These are phyloP conservation scores for Holacanthella duospinosa DNA, from an alignment of 2,888 invertebrate species.

Conservation along the genomic window DNA sequence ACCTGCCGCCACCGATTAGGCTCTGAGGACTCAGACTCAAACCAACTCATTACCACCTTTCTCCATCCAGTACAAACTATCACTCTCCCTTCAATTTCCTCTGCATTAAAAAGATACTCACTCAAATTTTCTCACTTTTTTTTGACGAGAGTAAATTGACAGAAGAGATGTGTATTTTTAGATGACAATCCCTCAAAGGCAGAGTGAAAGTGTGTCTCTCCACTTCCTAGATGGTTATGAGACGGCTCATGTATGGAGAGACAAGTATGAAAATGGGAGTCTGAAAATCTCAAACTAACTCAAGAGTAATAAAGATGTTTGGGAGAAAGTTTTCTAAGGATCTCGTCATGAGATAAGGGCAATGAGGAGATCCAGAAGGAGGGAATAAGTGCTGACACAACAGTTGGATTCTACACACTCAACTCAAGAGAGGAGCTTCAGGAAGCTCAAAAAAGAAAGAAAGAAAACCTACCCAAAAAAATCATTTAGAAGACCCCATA, in stretches of 20 bases:
- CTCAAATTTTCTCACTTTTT: too few relatives aligned
- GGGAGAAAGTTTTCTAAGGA: neutral
- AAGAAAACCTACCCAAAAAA: too few relatives aligned
- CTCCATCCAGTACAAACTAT: neutral
- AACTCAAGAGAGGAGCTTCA: too few relatives aligned
- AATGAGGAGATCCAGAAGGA: neutral
- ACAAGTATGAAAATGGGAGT: neutral
- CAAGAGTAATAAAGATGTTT: neutral
- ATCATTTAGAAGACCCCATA: too few relatives aligned
- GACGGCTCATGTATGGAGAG: neutral
- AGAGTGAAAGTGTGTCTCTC: neutral
- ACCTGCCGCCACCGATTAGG: neutral
- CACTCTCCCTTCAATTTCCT: neutral
- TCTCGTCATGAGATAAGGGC: neutral
- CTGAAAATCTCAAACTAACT: neutral
- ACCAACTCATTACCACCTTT: neutral
- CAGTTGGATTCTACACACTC: slow-evolving; percentile 6
- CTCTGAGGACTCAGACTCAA: neutral
- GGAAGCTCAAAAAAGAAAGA: too few relatives aligned
- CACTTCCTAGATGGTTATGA: neutral
- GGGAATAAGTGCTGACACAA: slow-evolving; percentile 13
- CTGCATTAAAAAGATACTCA: neutral
- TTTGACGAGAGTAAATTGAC: too few relatives aligned
- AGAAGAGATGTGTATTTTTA: too few relatives aligned
- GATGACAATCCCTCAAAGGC: too few relatives aligned